A percentile compares a stretch with the other conserved stretches of the same genome.
Conservation (phyloP, 2,888 invertebrate species). For the Lucinisca nassula region DNA sequence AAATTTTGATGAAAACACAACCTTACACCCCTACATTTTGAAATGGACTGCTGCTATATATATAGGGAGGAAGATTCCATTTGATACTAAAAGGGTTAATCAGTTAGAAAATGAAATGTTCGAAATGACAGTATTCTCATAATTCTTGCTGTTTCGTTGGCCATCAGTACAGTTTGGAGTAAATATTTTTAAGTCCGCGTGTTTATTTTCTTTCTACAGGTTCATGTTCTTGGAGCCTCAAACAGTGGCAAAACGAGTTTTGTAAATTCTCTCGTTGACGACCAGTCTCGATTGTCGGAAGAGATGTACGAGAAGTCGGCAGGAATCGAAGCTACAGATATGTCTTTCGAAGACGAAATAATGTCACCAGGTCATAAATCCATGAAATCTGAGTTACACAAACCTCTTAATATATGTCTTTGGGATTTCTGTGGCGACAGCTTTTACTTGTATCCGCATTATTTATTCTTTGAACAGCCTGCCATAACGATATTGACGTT, state of each 20-base stretch:
- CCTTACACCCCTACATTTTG: too few species aligned
- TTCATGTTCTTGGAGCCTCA: constrained; percentile 78
- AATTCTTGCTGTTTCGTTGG: too few species aligned
- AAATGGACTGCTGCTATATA: too few species aligned
- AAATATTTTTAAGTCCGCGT: too few species aligned
- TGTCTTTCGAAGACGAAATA: not conserved
- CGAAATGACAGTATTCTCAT: too few species aligned
- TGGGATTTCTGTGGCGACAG: constrained; percentile 86
- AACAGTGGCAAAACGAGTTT: constrained; percentile 83
- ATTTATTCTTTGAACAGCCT: constrained; percentile 84
- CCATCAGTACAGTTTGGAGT: too few species aligned
- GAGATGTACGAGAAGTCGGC: constrained; percentile 80
- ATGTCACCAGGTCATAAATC: not conserved
- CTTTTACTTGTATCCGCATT: constrained; percentile 83
- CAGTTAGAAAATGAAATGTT: too few species aligned
- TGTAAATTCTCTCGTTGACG: constrained; percentile 85
- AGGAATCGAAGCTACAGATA: constrained; percentile 56
- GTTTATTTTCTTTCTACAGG: constrained; percentile 23
- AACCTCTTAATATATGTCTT: constrained; percentile 78
- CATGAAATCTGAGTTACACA: not conserved
- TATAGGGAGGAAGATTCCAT: too few species aligned
- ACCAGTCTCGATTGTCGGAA: constrained; percentile 83
- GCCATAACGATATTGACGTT: constrained; percentile 84
- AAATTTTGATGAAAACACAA: too few species aligned
- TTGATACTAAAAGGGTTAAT: too few species aligned